Conservation (phyloP, 1,140 invertebrate species). For the Conopomorpha cramerella region DNA sequence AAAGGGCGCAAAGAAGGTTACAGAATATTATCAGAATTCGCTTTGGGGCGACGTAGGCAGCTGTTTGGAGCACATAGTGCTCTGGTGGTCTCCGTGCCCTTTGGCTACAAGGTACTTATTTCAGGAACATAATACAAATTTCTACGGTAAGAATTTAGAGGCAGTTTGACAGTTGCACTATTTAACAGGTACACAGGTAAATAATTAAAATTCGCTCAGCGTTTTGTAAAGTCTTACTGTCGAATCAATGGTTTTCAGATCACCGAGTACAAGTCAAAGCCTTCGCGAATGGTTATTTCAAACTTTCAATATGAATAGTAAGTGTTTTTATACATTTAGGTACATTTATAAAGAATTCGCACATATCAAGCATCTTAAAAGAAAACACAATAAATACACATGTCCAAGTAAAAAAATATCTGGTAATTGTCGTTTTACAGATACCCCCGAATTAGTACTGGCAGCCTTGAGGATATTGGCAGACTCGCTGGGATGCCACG, state of each 20-base stretch:
- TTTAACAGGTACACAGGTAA: too few relatives aligned
- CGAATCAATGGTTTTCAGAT: too few relatives aligned
- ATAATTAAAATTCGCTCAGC: too few relatives aligned
- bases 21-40: constrained; percentile 55
- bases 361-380: too few relatives aligned
- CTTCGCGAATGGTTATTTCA: constrained; percentile 69
- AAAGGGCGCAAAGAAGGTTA: constrained; percentile 48
- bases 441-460: constrained; percentile 67
- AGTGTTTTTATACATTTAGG: constrained; percentile 14
- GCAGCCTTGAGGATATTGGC: constrained; percentile 72
- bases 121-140: too few relatives aligned
- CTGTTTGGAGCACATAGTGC: constrained; percentile 75
- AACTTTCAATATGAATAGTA: constrained; percentile 66
- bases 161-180: too few relatives aligned
- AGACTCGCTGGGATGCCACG: constrained; percentile 75
- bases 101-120: constrained; percentile 62
- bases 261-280: constrained; percentile 70
- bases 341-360: too few relatives aligned
- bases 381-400: too few relatives aligned
- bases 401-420: too few relatives aligned
- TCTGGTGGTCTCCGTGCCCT: constrained; percentile 77
- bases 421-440: constrained; percentile 20
- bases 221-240: too few relatives aligned
- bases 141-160: too few relatives aligned
- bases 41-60: constrained; percentile 76